Base-by-base conservation (phyloP, 92 coral and sea anemone genomes). In the Phenganax marumi region DNA sequence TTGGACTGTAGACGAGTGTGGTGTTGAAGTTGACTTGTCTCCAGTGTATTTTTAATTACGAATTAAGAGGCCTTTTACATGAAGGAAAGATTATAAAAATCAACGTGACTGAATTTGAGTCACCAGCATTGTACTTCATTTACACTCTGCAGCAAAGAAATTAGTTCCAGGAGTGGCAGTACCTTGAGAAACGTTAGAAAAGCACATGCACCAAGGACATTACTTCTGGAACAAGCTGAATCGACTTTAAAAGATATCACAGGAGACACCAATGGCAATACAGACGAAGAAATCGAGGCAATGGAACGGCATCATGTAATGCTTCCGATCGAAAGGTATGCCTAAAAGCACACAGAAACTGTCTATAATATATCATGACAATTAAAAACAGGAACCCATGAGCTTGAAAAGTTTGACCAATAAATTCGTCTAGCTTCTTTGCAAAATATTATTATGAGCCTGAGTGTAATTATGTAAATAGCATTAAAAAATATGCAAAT, bases 1-100 rank as follows among this genome's bases (percentile, higher is more conserved):
- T 16, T 70, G 75, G 75, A 70, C 75, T 11, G 52, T 70, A 0
- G 75, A 70, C 0, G 54, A 68, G 14, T 49, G 26, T 26, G 73
- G 50, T 9, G 17, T 68, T 23, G 73, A 70, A 70, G 75, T 70
- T 51, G 52, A 70, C n/a, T 49, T 70, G 75, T 70, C 75, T 9
- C 75, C 51, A 10, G 8, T 19, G 16, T 70, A 70, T 51, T 70
- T 70, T 70, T 19, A 70, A 70, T 19, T 33, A 13, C 21, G 52
- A 70, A 70, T 3, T 70, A 10, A 43, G 75, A 70, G 68, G 75
- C 25, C 51, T 26, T 26, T 62, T 62, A 13, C 68, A 62, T 10
- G 25, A 62, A 62, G 26, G 8, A 62, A 62, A 62, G 33, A 62
- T 0, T 62, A 62, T 62, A 62, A 62, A 62, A 13, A 18, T 58